Base-by-base conservation (phyloP, 2,797 vertebrate genomes). In the Halcyon badia region DNA sequence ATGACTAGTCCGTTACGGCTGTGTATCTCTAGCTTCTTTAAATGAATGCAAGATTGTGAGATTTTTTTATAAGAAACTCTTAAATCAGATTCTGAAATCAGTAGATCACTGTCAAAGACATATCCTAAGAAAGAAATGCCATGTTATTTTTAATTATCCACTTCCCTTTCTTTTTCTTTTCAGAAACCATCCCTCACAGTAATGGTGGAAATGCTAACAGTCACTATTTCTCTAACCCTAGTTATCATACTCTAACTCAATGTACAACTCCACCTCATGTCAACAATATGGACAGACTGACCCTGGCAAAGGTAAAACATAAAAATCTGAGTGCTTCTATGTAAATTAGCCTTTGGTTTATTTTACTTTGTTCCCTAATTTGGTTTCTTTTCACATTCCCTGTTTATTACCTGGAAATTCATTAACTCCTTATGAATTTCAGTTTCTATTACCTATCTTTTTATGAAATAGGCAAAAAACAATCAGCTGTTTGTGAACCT, bases 201-300 rank as follows among this genome's bases (percentile, higher is more conserved):
- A 98, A 96, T 20, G 98, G 98, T 21, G 97, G 97, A 57, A 99
- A 98, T 80, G 98, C 98, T 42, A 99, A 98, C 95, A 99, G 98
- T 90, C 99, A 98, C 97, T 99, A 99, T 97, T 99, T 99, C 98
- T 99, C 99, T 76, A 99, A 99, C 89, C 99, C 99, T 79, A 99
- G 99, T 90, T 99, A 99, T 91, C 99, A 99, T 56, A 99, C 99
- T 4, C 97, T 99, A 77, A 98, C 98, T 11, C 99, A 99, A 91
- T 99, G 99, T 89, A 98, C 98, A 85, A 97, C 98, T 14, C 98
- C 98, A 48, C 97, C 98, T 35, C 98, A 98, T 14, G 64, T 98
- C 65, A 99, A 98, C 97, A 99, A 97, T 75, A 96, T 98, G 94
- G 98, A 98, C 77, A 98, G 98, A 79, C 94, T 98, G 76, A 97